A percentile compares a stretch with the other conserved stretches of the same genome.
These are phyloP conservation scores for Heliconius eleuchia DNA, from an alignment of 1,140 invertebrate genomes.

Conservation along the genomic window DNA sequence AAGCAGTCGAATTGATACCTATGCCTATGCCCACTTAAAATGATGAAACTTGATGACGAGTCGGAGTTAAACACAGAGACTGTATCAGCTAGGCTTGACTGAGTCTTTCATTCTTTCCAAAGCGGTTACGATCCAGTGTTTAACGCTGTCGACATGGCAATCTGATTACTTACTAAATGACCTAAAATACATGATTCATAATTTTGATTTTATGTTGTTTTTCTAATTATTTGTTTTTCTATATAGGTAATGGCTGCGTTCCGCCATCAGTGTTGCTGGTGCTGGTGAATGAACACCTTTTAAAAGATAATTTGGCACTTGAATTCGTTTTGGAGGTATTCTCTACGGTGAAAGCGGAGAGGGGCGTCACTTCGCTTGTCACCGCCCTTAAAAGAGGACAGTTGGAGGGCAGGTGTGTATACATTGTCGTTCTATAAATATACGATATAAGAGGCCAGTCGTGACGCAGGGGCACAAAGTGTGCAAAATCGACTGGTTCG, in stretches of 20 bases:
- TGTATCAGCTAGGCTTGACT: slow-evolving; percentile 35
- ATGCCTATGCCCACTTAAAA: slow-evolving; percentile 21
- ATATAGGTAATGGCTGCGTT: slow-evolving; percentile 90
- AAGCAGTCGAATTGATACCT: no score
- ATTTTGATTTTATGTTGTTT: no score
- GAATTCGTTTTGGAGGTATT: slow-evolving; percentile 97
- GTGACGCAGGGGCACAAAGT: no score
- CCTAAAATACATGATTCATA: neutral
- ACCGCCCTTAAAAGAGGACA: slow-evolving; percentile 93
- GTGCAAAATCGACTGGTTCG: no score
- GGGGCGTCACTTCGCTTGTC: slow-evolving; percentile 92
- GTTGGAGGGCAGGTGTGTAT: slow-evolving; percentile 87
- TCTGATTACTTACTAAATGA: slow-evolving; percentile 50
- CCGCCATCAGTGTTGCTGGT: slow-evolving; percentile 92
- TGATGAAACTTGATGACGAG: slow-evolving; percentile 79
- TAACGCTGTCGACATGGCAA: slow-evolving; percentile 65
- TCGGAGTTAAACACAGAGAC: slow-evolving; percentile 49
- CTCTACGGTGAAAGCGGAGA: slow-evolving; percentile 94
- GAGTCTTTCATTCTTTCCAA: slow-evolving; percentile 59
- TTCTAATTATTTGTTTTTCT: neutral
- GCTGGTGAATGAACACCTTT: slow-evolving; percentile 94
- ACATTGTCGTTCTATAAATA: neutral
- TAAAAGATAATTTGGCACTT: slow-evolving; percentile 96
- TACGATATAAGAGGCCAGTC: neutral
- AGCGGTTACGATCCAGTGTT: slow-evolving; percentile 34